Conservation (phyloP, 2,113 vertebrate genomes). For the Haplochromis burtoni region DNA sequence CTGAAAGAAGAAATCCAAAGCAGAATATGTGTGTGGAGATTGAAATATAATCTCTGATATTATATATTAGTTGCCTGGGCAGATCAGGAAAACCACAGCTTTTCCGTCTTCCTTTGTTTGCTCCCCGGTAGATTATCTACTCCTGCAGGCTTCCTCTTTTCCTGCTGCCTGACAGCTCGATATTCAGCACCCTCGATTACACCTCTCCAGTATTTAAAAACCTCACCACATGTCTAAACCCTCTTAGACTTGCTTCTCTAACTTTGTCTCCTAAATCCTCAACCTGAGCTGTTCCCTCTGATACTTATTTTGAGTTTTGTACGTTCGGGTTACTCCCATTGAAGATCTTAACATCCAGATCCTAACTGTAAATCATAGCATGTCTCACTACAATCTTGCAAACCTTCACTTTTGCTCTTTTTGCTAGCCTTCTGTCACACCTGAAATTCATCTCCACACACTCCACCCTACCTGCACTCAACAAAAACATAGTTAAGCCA, state of each 20-base stretch:
- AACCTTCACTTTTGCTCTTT: not conserved
- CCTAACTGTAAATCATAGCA: fast-evolving
- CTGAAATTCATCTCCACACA: not conserved
- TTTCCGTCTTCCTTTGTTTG: not conserved
- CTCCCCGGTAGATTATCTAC: not conserved
- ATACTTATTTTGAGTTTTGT: not conserved
- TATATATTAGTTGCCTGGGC: not conserved
- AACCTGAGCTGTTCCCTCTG: not conserved
- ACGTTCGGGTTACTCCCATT: fast-evolving
- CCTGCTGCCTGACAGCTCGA: fast-evolving
- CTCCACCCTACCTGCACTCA: not conserved
- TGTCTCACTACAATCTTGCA: not conserved
- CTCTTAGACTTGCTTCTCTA: not conserved
- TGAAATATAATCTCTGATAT: not conserved
- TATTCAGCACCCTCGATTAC: not conserved
- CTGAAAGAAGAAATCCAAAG: not conserved
- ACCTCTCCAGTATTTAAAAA: not conserved
- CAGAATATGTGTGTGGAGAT: not conserved
- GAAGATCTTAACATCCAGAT: not conserved
- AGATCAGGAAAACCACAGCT: not conserved
- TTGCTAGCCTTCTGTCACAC: fast-evolving
- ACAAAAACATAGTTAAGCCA: not conserved
- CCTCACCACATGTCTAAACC: not conserved
- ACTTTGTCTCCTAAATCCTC: not conserved
- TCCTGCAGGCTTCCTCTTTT: fast-evolving